A percentile compares a stretch with the other conserved stretches of the same genome.
phyloP scores from a whole-genome alignment of 1,140 invertebrate species.

The Proctacanthus coquilletti region DNA sequence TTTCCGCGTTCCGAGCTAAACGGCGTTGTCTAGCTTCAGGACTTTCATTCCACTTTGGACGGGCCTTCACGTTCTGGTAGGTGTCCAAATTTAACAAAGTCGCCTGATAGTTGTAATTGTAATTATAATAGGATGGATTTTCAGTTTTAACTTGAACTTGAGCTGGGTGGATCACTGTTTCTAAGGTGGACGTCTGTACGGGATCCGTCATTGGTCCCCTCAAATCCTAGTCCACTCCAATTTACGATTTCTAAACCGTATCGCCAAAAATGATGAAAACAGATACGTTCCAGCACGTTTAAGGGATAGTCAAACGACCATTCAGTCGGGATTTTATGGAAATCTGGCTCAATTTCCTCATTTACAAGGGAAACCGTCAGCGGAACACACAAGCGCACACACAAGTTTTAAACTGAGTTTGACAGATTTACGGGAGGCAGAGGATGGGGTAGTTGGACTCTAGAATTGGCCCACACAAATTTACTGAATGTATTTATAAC shows the following conservation, averaged over 20 bases:
- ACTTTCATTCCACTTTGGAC: slow-evolving; percentile 24
- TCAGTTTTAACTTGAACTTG: not conserved
- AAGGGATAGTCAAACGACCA: too few species aligned
- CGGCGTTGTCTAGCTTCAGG: slow-evolving; percentile 21
- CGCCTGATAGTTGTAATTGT: not conserved
- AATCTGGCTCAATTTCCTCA: not conserved
- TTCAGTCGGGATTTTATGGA: too few species aligned
- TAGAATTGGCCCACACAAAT: too few species aligned
- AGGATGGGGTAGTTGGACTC: too few species aligned
- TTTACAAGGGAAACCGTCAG: not conserved
- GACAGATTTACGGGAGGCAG: not conserved
- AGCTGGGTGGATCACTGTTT: too few species aligned
- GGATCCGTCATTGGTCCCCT: too few species aligned
- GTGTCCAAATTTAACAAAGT: slow-evolving; percentile 3
- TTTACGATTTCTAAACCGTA: too few species aligned
- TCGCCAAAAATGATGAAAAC: too few species aligned
- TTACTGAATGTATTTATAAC: too few species aligned
- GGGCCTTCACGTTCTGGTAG: not conserved
- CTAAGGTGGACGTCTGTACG: too few species aligned
- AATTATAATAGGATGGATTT: not conserved
- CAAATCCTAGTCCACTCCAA: too few species aligned
- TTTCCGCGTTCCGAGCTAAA: slow-evolving; percentile 24
- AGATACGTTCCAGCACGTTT: too few species aligned
- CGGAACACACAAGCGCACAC: slow-evolving; percentile 1
- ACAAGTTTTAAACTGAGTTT: not conserved